These are phyloP conservation scores for Halichondria panicea DNA, from an alignment of 37 sponge, comb jelly and placozoan species.

Conservation along the genomic window DNA sequence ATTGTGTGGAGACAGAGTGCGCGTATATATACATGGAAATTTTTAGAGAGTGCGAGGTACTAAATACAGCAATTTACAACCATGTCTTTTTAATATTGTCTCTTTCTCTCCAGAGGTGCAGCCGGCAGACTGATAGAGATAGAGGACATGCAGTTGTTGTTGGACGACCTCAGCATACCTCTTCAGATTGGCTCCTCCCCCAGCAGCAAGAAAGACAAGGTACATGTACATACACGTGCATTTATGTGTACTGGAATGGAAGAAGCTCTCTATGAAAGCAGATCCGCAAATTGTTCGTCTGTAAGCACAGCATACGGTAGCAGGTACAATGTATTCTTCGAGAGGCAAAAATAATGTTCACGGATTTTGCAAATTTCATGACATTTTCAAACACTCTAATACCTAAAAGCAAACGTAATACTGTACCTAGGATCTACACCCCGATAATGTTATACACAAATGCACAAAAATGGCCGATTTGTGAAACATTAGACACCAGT, in stretches of 20 bases:
- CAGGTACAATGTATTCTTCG: too few species aligned
- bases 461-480: not conserved
- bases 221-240: too few species aligned
- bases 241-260: not conserved
- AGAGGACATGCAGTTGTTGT: slow-evolving; percentile 41
- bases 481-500: not conserved
- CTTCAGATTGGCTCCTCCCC: slow-evolving; percentile 33
- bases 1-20: not conserved
- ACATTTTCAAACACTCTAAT: too few species aligned
- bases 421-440: too few species aligned
- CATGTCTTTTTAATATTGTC: not conserved
- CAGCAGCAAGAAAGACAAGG: not conserved
- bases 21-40: not conserved
- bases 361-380: too few species aligned
- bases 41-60: not conserved
- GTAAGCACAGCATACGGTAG: not conserved
- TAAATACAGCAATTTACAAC: not conserved
- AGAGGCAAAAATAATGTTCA: too few species aligned
- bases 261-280: too few species aligned
- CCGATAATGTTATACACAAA: too few species aligned
- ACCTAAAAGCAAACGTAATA: too few species aligned
- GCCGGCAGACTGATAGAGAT: slow-evolving; percentile 58
- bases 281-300: too few species aligned
- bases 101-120: slow-evolving; percentile 32
- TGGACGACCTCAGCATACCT: slow-evolving; percentile 66